Base-by-base conservation (phyloP, 2,888 invertebrate genomes). In the Chloroclystis v-ata region DNA sequence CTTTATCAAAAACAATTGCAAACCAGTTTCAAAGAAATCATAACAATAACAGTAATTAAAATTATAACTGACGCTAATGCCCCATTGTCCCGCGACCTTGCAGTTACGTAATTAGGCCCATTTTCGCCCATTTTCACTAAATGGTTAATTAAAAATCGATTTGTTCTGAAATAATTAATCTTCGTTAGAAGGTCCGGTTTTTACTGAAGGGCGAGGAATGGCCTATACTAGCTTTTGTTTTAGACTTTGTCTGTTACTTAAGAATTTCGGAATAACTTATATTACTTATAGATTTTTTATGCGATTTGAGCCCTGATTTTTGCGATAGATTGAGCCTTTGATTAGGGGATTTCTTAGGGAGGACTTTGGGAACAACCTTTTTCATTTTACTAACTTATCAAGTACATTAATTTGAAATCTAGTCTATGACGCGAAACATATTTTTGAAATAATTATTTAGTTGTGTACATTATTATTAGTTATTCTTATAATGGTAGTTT, bases 131-230 rank as follows among this genome's bases (percentile, higher is more conserved):
- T 56, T 53, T 47, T 51, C 47, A 48, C 51, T 57, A 54, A 56
- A 57, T 46, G 52, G 53, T 47, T 67, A 70, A 75, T 74, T 71
- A 63, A 64, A 70, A 73, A 74, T 71, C 72, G 65, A 75, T 75
- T 74, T 59, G 57, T 49, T 59, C 50, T 9, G 60, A 63, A 55
- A 59, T 54, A 59, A 59, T 70, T 70, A 70, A 75, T 74, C 73
- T 73, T 69, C 70, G 61, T 71, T 67, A 70, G 33, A 37, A 45
- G 50, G 47, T 10, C 29, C 44, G 53, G 53, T 56, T 59, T 56
- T 59, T 54, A 54, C 51, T 49, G 53, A n/a, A 39, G 39, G 39
- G 12, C 14, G 9, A 32, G 35, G 8, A 26, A 8, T 26, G 8
- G 8, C 8, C 1, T 8, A 8, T 9, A 26, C 26, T 8, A 6